Base-by-base conservation (phyloP, 2,888 invertebrate genomes). In the Ornithoptera priamus region DNA sequence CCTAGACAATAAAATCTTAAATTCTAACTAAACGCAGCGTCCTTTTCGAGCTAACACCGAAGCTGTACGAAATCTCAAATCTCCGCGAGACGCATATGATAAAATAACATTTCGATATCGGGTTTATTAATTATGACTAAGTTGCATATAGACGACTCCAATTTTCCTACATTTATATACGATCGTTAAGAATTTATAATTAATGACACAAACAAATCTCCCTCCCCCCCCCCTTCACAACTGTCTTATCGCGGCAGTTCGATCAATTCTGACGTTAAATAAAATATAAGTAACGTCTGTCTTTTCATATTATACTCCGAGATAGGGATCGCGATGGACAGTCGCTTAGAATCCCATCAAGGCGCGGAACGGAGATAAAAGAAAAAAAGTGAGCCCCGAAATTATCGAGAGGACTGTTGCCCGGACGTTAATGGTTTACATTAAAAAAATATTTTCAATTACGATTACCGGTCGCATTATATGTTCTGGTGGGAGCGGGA, bases 221-320 rank as follows among this genome's bases (percentile, higher is more conserved):
- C n/a, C n/a, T 80, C 78, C 82, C 77, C 83, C 81, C 79, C 78
- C 22, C 22, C 22, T 1, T n/a, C n/a, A n/a, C n/a, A 78, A 78
- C 77, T 67, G 77, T 78, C 82, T 90, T 92, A 92, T 92, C 92
- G 77, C 74, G 79, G 80, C 85, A 86, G 80, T 87, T 90, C 85
- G 89, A 92, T 92, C 92, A 87, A 83, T 82, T 84, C 84, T 86
- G 90, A 90, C 86, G 82, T 90, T 89, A 88, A 90, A 91, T 91
- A 90, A 92, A 91, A 90, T 92, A 88, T 92, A 92, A 90, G 89
- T 87, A 85, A 90, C 85, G 90, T 91, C 90, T 89, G 90, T 91
- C 90, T 90, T 87, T 86, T 90, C 88, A 89, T 92, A 91, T 92
- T 92, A 91, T 89, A 81, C 86, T 80, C 75, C 73, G 76, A 88